Conservation (phyloP, 1,140 invertebrate genomes). For the Apis cerana region DNA sequence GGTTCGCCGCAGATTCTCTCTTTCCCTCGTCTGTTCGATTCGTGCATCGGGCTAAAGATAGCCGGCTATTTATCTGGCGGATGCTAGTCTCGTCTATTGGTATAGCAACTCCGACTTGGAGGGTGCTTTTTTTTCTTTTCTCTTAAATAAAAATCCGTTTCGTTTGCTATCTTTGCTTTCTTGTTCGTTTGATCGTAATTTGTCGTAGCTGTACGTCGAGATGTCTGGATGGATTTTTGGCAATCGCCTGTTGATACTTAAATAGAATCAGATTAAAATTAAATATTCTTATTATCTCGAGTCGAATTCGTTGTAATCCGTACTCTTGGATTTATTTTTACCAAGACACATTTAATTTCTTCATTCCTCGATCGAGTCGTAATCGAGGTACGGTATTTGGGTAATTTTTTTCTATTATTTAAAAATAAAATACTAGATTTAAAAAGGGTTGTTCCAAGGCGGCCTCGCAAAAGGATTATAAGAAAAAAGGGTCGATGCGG, state of each 20-base stretch:
- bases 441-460: not conserved
- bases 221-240: not conserved
- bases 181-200: not conserved
- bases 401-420: not conserved
- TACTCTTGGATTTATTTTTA: no score
- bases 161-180: not conserved
- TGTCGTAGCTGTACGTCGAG: not conserved
- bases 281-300: no score
- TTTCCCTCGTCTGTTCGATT: conserved; percentile 38
- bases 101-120: not conserved
- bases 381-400: not conserved
- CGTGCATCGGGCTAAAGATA: conserved; percentile 39
- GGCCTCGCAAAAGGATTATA: not conserved
- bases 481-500: not conserved
- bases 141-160: not conserved
- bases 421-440: not conserved
- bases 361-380: not conserved
- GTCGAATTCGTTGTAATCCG: no score
- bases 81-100: not conserved
- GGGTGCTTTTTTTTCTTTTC: not conserved
- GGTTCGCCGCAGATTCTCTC: conserved; percentile 54
- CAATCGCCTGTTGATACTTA: no score
- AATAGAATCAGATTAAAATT: no score
- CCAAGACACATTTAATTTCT: no score
- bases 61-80: conserved; percentile 48